Percentiles rank a stretch among this genome's conserved stretches.
phyloP scores from a whole-genome alignment of 2,797 vertebrate genomes.

The Lithobates sylvaticus region DNA sequence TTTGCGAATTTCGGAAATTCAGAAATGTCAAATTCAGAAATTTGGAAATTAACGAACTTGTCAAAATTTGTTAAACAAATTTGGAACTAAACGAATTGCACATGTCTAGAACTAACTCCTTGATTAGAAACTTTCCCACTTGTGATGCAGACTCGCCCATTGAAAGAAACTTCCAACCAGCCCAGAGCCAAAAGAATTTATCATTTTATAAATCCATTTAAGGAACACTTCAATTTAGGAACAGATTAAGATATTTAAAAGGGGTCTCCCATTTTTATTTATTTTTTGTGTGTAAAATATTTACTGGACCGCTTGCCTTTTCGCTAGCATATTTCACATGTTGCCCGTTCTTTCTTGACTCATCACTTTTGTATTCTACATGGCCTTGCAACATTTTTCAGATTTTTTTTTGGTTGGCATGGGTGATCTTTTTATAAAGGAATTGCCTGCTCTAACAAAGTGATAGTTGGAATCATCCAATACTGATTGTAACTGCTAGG shows the following conservation, averaged over 20 bases:
- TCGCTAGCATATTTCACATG: not conserved
- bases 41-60: too few species aligned
- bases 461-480: too few species aligned
- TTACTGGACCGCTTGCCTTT: not conserved
- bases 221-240: not conserved
- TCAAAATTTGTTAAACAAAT: too few species aligned
- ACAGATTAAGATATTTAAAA: not conserved
- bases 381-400: too few species aligned
- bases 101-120: slow-evolving; percentile 47
- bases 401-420: too few species aligned
- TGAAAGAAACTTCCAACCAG: slow-evolving; percentile 24
- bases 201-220: slow-evolving; percentile 27
- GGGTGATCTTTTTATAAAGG: too few species aligned
- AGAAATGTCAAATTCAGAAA: too few species aligned
- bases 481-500: too few species aligned
- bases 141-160: slow-evolving; percentile 1
- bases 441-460: too few species aligned
- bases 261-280: not conserved
- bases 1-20: too few species aligned
- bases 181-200: slow-evolving; percentile 9
- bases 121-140: slow-evolving; percentile 52
- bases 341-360: not conserved
- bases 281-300: not conserved
- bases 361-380: too few species aligned
- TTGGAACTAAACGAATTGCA: too few species aligned